Evolutionary conservation across 37 sponge, comb jelly and placozoan genomes (phyloP).

Genomic region (Beroe ovata): DNA sequence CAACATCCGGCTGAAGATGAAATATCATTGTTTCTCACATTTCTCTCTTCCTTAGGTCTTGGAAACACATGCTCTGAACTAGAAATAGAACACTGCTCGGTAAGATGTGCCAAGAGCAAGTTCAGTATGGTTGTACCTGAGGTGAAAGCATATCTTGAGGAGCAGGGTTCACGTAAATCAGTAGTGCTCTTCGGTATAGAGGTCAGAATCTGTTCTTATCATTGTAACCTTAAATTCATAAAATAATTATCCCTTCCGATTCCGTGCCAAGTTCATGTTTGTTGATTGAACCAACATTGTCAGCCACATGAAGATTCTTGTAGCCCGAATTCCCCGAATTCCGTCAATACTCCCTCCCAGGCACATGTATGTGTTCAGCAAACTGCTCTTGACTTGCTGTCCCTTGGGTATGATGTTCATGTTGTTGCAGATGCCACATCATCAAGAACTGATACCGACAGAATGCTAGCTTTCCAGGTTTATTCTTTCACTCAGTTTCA

Average conservation of each 20-base stretch:
- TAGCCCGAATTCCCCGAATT: too few relatives aligned
- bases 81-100: slow-evolving; percentile 75
- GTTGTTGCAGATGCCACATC: slow-evolving; percentile 91
- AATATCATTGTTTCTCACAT: too few relatives aligned
- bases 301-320: too few relatives aligned
- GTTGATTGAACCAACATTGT: too few relatives aligned
- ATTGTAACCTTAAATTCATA: background rate
- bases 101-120: slow-evolving; percentile 82
- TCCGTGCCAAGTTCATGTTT: too few relatives aligned
- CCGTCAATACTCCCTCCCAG: too few relatives aligned
- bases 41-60: slow-evolving; percentile 74
- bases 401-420: slow-evolving; percentile 84
- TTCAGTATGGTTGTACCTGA: slow-evolving; percentile 95
- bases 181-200: slow-evolving; percentile 98
- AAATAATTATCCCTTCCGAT: too few relatives aligned
- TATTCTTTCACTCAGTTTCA: too few relatives aligned
- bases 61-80: slow-evolving; percentile 85
- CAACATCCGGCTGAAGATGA: too few relatives aligned
- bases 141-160: slow-evolving; percentile 75
- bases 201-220: slow-evolving; percentile 40
- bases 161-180: slow-evolving; percentile 72
- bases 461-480: slow-evolving; percentile 91
- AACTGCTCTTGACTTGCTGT: slow-evolving; percentile 88
- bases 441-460: slow-evolving; percentile 84
- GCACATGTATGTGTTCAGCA: slow-evolving; percentile 98